Base-by-base conservation (phyloP, 2,797 vertebrate species). In the Benthosema pterotum region DNA sequence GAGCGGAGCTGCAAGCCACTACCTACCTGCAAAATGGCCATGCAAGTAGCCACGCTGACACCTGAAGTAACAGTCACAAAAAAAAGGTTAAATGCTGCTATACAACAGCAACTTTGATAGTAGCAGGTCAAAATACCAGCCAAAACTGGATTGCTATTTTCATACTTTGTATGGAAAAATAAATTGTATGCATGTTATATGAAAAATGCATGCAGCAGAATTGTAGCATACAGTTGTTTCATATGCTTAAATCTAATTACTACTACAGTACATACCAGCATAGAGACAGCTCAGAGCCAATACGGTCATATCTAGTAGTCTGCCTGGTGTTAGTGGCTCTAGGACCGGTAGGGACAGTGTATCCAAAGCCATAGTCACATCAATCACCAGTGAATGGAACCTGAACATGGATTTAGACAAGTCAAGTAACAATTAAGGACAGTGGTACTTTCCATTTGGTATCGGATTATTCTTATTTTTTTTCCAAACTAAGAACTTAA, bases 291-390 rank as follows among this genome's bases (percentile, higher is more conserved):
- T 99, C 58, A 99, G 93, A 67, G 97, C 97, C 72, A 99, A 92
- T 46, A 99, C 95, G 0, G 98, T 99, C 91, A 99, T 96, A 14
- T 99, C 97, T 65, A 98, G 94, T 38, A 99, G 89, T 52, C 98
- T 94, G 1, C 94, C 94, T 65, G 97, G 97, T 3, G 93, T 99
- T 75, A 99, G 86, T 18, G 98, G 98, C 81, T 99, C 98, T 83
- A 99, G 84, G 0, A 99, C 97, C 16, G 98, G 98, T 16, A 99
- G 87, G 60, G 97, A 99, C 38, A 99, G 94, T 0, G 98, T 98
- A 70, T 99, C 98, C 91, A 99, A 80, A 14, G 98, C 98, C 97
- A 99, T 99, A 45, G 98, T 99, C 65, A 99, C 97, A 1, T 99
- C 98, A 58, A 99, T 98, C 53, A 99, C 97, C 84, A 99, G 88